Base-by-base conservation (phyloP, 2,797 vertebrate genomes). In the Acropternis orthonyx region DNA sequence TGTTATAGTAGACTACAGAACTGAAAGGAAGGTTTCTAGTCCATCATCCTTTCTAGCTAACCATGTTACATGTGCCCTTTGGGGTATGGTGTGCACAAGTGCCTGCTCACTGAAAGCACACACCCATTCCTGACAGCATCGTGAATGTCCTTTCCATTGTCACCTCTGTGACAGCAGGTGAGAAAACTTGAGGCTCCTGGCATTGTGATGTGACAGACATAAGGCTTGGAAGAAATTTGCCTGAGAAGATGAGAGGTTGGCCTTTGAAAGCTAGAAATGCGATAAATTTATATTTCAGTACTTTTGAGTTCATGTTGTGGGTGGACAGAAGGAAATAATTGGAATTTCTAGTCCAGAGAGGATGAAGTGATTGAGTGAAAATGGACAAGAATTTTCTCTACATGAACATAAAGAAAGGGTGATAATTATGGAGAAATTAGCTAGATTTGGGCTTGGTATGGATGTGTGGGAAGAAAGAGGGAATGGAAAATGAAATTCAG, bases 101-200 rank as follows among this genome's bases (percentile, higher is more conserved):
- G n/a, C 97, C 59, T 98, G 98, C 21, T 98, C 98, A 61, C 93
- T 98, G 92, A 98, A 98, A 95, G 96, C 97, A 62, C 98, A 98
- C 93, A 98, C 98, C 96, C 97, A 97, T 65, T 98, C 98, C 76
- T 94, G 96, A 8, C 98, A 98, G 97, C 97, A 97, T 56, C 97
- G 98, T 37, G 98, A 98, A 91, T 41, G 96, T 5, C 98, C 98
- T 13, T 98, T 98, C 93, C 95, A 89, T 4, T 98, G 97, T 82
- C 98, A 98, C 96, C 98, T 98, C 97, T 98, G 98, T 69, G 98
- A 97, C 51, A 98, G 97, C 95, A 97, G 98, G 97, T 98, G 68
- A 41, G 59, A 76, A 46, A 81, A 78, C 28, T 1, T 55, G 49
- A 67, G n/a, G 51, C 37, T 91, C 0, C 0, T 78, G 52, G 15